phyloP scores from a whole-genome alignment of 2,888 invertebrate genomes.

The Micropterix aruncella region DNA sequence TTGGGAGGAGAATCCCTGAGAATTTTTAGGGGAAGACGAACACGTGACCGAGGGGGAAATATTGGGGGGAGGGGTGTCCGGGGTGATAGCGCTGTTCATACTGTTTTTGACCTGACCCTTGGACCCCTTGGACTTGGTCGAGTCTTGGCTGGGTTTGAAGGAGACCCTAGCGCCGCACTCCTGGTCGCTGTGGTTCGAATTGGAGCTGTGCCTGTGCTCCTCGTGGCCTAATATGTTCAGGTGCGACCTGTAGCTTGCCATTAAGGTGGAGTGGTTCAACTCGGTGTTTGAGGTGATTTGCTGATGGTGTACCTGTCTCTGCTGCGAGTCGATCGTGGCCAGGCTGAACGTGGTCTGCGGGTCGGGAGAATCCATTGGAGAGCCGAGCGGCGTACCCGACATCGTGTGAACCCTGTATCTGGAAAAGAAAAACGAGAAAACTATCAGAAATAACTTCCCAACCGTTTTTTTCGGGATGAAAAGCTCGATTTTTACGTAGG shows the following conservation, averaged over 20 bases:
- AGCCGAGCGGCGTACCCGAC: constrained; percentile 64
- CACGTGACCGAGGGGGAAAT: constrained; percentile 31
- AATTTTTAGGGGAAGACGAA: constrained; percentile 27
- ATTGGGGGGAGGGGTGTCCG: constrained; percentile 56
- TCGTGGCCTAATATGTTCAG: constrained; percentile 32
- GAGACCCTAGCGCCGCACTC: not conserved
- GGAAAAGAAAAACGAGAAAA: constrained; percentile 22
- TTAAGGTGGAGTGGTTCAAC: constrained; percentile 27
- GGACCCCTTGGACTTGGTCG: not conserved
- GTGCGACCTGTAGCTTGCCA: constrained; percentile 28
- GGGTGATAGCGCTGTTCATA: constrained; percentile 26
- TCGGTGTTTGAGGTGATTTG: constrained; percentile 34
- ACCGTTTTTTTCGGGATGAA: too few relatives aligned
- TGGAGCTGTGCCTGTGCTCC: constrained; percentile 22
- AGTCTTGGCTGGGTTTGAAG: not conserved
- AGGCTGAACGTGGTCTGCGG: constrained; percentile 50
- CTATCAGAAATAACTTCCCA: too few relatives aligned
- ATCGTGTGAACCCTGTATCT: constrained; percentile 76
- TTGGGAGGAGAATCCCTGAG: constrained; percentile 48
- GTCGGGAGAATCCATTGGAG: constrained; percentile 73
- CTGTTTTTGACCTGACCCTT: not conserved
- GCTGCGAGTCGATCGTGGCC: constrained; percentile 41
- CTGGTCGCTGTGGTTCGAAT: not conserved
- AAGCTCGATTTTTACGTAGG: too few relatives aligned
- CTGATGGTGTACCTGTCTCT: constrained; percentile 43